Percentiles rank a stretch among this genome's conserved stretches.
Evolutionary conservation across 2,888 invertebrate genomes (phyloP).

Genomic region (Euphydryas editha): DNA sequence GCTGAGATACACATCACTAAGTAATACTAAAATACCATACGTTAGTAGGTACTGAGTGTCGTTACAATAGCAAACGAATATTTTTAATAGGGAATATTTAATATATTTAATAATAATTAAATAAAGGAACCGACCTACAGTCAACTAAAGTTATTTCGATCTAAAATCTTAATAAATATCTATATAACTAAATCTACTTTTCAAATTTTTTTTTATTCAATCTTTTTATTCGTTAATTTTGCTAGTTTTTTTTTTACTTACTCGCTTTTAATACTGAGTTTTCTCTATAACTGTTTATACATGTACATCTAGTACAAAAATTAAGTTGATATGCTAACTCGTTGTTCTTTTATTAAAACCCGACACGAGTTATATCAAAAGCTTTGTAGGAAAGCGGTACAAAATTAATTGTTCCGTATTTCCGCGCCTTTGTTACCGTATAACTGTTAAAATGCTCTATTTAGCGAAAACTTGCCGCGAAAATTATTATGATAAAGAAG

Average conservation of each 20-base stretch:
- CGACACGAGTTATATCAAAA: slow-evolving; percentile 19
- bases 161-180: too few relatives aligned
- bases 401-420: slow-evolving; percentile 27
- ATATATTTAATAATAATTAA: too few relatives aligned
- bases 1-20: too few relatives aligned
- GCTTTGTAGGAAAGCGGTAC: slow-evolving; percentile 21
- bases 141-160: too few relatives aligned
- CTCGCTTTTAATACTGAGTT: background rate
- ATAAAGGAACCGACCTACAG: too few relatives aligned
- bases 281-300: background rate
- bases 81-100: too few relatives aligned
- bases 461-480: slow-evolving; percentile 16
- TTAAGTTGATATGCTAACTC: slow-evolving; percentile 3
- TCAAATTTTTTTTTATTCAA: too few relatives aligned
- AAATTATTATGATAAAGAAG: slow-evolving; percentile 15
- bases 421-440: slow-evolving; percentile 25
- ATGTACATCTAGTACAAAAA: background rate
- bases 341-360: slow-evolving; percentile 15
- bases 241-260: background rate
- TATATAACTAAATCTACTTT: too few relatives aligned
- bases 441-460: slow-evolving; percentile 32
- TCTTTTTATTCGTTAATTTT: background rate
- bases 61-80: too few relatives aligned
- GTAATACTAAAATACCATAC: too few relatives aligned
- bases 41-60: too few relatives aligned